Conservation (phyloP, 1,140 invertebrate species). For the Stegodyphus dumicola region DNA sequence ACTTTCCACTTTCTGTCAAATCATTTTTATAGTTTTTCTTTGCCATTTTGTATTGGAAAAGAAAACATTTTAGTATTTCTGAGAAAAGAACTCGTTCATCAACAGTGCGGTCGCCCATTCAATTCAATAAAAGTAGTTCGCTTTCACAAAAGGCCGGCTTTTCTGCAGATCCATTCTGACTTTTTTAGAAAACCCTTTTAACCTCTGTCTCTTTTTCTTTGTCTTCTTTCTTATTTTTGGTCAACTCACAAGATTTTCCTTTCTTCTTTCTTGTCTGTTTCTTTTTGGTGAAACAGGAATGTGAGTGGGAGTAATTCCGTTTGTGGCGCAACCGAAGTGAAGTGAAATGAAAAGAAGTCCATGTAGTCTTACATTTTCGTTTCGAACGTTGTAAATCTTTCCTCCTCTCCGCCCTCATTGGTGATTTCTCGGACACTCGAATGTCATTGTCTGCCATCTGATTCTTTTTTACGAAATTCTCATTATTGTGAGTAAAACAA, state of each 20-base stretch:
- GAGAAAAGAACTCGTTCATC: constrained; percentile 11
- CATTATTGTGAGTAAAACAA: too few species aligned
- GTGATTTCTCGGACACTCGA: too few species aligned
- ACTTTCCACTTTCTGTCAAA: too few species aligned
- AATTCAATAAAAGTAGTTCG: constrained; percentile 17
- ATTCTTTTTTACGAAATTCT: too few species aligned
- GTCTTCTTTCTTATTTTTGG: constrained; percentile 1
- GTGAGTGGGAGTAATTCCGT: constrained; percentile 27
- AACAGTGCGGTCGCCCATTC: constrained; percentile 38
- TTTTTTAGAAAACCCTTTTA: neutral
- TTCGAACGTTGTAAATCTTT: too few species aligned
- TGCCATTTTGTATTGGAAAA: neutral
- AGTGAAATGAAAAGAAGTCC: constrained; percentile 16
- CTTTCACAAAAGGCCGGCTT: neutral
- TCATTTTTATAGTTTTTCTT: too few species aligned
- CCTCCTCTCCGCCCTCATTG: too few species aligned
- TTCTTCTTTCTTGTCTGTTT: neutral
- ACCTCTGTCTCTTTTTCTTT: neutral
- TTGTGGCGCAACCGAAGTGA: constrained; percentile 28
- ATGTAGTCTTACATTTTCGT: too few species aligned
- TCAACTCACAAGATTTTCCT: constrained; percentile 2
- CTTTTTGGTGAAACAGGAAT: constrained; percentile 8
- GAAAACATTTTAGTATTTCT: constrained; percentile 22
- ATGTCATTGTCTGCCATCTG: too few species aligned
- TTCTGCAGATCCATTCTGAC: neutral